Percentiles rank a stretch among this genome's conserved stretches.
phyloP scores from a whole-genome alignment of 2,888 invertebrate genomes.

The Sussaba pulchella region DNA sequence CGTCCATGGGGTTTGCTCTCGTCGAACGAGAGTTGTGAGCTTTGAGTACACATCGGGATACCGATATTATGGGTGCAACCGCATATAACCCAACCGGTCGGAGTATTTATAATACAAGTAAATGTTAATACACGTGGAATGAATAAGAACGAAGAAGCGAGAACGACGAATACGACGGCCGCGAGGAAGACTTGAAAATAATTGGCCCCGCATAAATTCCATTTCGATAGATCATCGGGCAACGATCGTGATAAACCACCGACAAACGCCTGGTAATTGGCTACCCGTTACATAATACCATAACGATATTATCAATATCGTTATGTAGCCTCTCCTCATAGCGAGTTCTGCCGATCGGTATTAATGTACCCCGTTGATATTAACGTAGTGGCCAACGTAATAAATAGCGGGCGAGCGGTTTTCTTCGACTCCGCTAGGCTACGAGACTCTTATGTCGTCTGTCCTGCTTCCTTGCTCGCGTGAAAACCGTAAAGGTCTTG shows the following conservation, averaged over 20 bases:
- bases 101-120: conserved; percentile 5
- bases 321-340: conserved; percentile 34
- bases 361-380: conserved; percentile 67
- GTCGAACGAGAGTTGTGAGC: conserved; percentile 26
- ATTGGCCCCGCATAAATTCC: conserved; percentile 63
- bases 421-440: conserved; percentile 9
- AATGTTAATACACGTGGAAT: conserved; percentile 1
- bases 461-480: conserved; percentile 42
- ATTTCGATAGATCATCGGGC: conserved; percentile 62
- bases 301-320: conserved; percentile 69
- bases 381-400: conserved; percentile 65
- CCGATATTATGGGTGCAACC: conserved; percentile 31
- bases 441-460: conserved; percentile 15
- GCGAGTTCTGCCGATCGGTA: conserved; percentile 54
- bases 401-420: conserved; percentile 58
- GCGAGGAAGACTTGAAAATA: conserved; percentile 48
- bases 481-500: conserved; percentile 53
- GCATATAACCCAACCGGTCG: conserved; percentile 12
- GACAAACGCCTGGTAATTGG: conserved; percentile 70
- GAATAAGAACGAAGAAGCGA: conserved; percentile 29
- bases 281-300: conserved; percentile 70
- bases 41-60: background rate
- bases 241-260: conserved; percentile 67
- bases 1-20: conserved; percentile 18
- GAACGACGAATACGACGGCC: background rate